Evolutionary conservation across 2,888 invertebrate genomes (phyloP).

Genomic region (Ischnura elegans): DNA sequence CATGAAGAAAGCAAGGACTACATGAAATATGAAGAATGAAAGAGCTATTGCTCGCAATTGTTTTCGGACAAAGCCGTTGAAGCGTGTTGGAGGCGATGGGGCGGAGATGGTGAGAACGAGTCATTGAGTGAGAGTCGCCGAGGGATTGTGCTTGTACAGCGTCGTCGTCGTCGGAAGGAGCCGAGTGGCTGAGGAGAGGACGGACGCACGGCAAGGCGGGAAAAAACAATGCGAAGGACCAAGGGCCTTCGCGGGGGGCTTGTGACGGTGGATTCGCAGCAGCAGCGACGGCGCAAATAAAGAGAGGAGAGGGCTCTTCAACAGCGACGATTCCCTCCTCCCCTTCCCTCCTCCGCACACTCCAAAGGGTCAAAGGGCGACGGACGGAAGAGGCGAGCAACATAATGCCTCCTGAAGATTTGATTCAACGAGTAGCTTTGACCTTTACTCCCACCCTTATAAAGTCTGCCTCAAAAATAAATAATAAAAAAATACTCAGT

Average conservation of each 20-base stretch:
- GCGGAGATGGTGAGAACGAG: neutral
- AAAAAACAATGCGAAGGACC: neutral
- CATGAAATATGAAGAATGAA: neutral
- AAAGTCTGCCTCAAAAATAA: neutral
- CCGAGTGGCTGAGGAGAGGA: neutral
- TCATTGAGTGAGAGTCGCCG: neutral
- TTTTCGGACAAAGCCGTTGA: slow-evolving; percentile 4
- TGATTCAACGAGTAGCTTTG: neutral
- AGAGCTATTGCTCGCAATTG: neutral
- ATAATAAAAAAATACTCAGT: neutral
- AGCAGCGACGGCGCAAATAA: neutral
- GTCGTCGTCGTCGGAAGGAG: neutral
- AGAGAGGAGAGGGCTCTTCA: neutral
- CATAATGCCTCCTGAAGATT: neutral
- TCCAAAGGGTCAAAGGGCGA: neutral
- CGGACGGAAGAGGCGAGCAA: neutral
- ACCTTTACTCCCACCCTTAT: neutral
- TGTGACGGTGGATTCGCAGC: neutral
- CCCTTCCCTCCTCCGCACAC: neutral
- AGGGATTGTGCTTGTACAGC: neutral
- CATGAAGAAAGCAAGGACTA: neutral
- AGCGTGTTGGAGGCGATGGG: neutral
- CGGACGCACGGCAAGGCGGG: neutral
- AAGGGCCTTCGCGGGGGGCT: too few relatives aligned
- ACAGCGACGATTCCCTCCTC: neutral